Evolutionary conservation across 2,888 invertebrate species (phyloP).

Genomic region (Epiblema foenella): DNA sequence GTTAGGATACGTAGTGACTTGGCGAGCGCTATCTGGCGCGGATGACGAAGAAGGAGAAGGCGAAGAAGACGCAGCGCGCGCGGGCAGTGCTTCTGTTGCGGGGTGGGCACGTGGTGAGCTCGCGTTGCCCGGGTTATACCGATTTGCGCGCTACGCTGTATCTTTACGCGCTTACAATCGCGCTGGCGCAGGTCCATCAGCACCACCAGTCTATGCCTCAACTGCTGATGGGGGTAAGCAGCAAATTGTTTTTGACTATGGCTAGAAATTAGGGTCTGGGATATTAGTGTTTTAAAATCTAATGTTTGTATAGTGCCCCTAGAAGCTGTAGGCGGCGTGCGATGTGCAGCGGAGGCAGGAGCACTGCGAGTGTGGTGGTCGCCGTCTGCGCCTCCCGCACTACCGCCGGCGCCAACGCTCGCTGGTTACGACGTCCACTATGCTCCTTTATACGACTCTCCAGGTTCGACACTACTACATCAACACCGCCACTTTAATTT

Average conservation of each 20-base stretch:
- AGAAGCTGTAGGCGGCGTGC: conserved; percentile 87
- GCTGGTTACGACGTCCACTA: conserved; percentile 92
- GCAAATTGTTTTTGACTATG: neutral
- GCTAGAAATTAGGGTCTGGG: neutral
- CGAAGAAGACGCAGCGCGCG: conserved; percentile 41
- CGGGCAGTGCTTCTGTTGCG: conserved; percentile 74
- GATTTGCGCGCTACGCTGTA: conserved; percentile 91
- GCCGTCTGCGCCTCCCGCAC: conserved; percentile 86
- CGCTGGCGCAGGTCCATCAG: conserved; percentile 91
- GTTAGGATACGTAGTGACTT: conserved; percentile 89
- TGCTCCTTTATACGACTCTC: conserved; percentile 75
- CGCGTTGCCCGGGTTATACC: conserved; percentile 86
- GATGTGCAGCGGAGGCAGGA: conserved; percentile 88
- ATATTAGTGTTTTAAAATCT: neutral
- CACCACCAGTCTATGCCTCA: conserved; percentile 88
- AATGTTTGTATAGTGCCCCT: conserved; percentile 85
- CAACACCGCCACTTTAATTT: no score
- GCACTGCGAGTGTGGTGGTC: conserved; percentile 90
- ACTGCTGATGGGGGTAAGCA: conserved; percentile 90
- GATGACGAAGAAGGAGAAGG: conserved; percentile 60
- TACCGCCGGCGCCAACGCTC: conserved; percentile 52
- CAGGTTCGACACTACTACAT: conserved; percentile 50
- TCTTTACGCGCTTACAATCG: conserved; percentile 92
- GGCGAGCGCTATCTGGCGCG: conserved; percentile 68
- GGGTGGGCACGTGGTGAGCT: conserved; percentile 88